Percentiles rank a stretch among this genome's conserved stretches.
phyloP scores from a whole-genome alignment of 2,797 vertebrate species.

The Falco novaeseelandiae region DNA sequence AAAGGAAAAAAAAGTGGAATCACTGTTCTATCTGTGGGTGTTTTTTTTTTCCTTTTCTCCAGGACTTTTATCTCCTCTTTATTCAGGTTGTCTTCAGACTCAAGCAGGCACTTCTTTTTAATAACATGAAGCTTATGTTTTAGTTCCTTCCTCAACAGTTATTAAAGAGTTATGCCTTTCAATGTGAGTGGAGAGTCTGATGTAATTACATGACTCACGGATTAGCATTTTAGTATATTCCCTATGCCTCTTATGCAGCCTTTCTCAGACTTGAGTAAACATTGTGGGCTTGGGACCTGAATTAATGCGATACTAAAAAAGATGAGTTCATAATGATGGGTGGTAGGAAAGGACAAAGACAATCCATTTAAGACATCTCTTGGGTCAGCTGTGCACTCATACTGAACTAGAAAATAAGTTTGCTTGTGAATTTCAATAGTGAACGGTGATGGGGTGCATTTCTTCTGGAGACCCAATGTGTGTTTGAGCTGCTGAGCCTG shows the following conservation, averaged over 20 bases:
- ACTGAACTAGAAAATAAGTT: neutral
- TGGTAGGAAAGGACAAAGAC: neutral
- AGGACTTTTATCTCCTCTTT: neutral
- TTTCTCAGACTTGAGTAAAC: neutral
- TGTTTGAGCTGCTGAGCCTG: neutral
- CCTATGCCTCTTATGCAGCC: neutral
- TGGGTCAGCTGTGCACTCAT: neutral
- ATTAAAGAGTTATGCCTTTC: neutral
- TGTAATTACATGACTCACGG: neutral
- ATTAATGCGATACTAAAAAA: neutral
- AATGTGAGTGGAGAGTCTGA: neutral
- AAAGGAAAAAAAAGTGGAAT: neutral
- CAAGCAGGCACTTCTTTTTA: neutral
- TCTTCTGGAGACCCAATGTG: neutral
- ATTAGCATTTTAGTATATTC: conserved; percentile 14
- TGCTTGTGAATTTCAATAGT: neutral
- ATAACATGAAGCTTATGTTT: neutral
- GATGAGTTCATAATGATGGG: neutral
- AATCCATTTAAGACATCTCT: neutral
- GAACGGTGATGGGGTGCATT: rapidly evolving
- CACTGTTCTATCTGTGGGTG: rapidly evolving
- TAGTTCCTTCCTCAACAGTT: neutral
- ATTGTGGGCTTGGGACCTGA: neutral
- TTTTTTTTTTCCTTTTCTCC: neutral
- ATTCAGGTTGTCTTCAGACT: neutral